phyloP scores from a whole-genome alignment of 1,140 invertebrate genomes.

The Pogonomyrmex barbatus region DNA sequence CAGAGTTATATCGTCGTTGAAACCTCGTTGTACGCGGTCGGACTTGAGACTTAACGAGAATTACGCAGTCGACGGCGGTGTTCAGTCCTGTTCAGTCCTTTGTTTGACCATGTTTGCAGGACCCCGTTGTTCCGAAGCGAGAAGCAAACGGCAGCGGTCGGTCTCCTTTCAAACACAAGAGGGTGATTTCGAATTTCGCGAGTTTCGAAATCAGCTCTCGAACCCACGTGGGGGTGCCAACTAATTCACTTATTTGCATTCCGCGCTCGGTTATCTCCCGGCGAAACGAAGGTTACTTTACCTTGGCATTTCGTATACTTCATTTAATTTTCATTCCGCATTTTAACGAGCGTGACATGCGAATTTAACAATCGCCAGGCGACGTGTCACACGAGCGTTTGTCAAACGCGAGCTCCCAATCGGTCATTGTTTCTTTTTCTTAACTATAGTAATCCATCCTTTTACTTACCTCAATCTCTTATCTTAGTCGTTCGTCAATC shows the following conservation, averaged over 20 bases:
- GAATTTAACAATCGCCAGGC: not conserved
- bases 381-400: not conserved
- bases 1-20: not conserved
- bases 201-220: not conserved
- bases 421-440: not conserved
- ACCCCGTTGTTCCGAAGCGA: not conserved
- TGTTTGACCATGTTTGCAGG: slow-evolving; percentile 37
- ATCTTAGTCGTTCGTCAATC: not conserved
- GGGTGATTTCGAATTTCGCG: slow-evolving; percentile 26
- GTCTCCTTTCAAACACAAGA: slow-evolving; percentile 25
- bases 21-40: not conserved
- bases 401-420: not conserved
- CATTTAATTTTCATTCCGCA: not conserved
- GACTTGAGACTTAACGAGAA: slow-evolving; percentile 3
- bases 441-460: not conserved
- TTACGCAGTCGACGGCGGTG: slow-evolving; percentile 3
- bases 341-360: not conserved
- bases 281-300: not conserved
- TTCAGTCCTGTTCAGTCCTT: not conserved
- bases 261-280: not conserved
- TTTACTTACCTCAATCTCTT: slow-evolving; percentile 35
- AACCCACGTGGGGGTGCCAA: not conserved
- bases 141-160: slow-evolving; percentile 14
- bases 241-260: slow-evolving; percentile 46
- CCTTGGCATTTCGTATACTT: not conserved